phyloP scores from a whole-genome alignment of 2,888 invertebrate genomes.

The Andricus quercusramuli region DNA sequence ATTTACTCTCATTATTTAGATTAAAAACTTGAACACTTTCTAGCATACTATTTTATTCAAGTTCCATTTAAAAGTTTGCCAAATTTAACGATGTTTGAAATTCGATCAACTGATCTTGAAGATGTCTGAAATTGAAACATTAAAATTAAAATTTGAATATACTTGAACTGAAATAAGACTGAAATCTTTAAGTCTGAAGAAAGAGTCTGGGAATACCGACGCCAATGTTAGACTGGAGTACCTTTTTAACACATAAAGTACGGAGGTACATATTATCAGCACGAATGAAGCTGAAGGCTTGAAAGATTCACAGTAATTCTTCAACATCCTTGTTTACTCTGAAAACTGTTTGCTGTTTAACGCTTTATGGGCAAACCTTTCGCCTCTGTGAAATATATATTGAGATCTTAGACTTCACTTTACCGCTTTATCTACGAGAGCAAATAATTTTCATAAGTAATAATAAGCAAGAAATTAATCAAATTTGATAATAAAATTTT shows the following conservation, averaged over 20 bases:
- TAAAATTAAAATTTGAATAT: too few relatives aligned
- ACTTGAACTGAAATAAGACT: too few relatives aligned
- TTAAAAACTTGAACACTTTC: too few relatives aligned
- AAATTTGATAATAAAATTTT: background rate
- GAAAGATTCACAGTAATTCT: conserved; percentile 35
- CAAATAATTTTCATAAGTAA: background rate
- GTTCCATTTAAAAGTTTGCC: too few relatives aligned
- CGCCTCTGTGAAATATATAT: conserved; percentile 24
- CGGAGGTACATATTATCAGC: conserved; percentile 36
- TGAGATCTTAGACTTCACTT: conserved; percentile 12
- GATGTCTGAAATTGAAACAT: too few relatives aligned
- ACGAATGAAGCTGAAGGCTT: conserved; percentile 38
- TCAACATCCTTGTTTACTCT: conserved; percentile 33
- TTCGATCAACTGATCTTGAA: too few relatives aligned
- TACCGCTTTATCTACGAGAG: conserved; percentile 15
- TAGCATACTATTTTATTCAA: too few relatives aligned
- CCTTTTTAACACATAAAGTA: conserved; percentile 32
- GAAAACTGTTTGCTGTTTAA: conserved; percentile 40
- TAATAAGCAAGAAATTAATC: background rate
- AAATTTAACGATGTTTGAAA: too few relatives aligned
- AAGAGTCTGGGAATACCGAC: conserved; percentile 7
- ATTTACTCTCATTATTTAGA: too few relatives aligned
- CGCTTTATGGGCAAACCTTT: conserved; percentile 36
- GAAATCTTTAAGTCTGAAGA: background rate
- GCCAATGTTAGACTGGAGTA: conserved; percentile 28